Evolutionary conservation across 2,797 vertebrate species (phyloP).

Genomic region (Nyctibius grandis): DNA sequence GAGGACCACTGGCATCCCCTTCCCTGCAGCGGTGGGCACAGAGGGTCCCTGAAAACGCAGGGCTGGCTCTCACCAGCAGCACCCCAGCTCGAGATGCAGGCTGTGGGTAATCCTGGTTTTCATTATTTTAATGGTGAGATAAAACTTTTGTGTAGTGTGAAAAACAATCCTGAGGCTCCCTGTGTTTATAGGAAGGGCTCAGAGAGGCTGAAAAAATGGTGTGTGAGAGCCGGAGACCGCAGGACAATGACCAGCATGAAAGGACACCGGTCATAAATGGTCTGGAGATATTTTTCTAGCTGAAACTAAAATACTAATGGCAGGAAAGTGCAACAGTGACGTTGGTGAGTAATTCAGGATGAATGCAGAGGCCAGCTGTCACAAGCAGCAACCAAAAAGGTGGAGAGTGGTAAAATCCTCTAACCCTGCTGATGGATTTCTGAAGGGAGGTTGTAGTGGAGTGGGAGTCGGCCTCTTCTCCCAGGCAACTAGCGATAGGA

Average conservation of each 20-base stretch:
- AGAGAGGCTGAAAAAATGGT: not conserved
- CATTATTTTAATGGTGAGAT: not conserved
- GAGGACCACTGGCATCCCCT: not conserved
- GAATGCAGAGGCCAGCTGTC: not conserved
- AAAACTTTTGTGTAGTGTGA: not conserved
- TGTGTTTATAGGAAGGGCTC: not conserved
- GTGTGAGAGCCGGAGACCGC: not conserved
- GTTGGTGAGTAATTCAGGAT: not conserved
- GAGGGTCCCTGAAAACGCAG: not conserved
- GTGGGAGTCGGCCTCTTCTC: too few species aligned
- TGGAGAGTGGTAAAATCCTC: not conserved
- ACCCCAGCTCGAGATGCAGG: not conserved
- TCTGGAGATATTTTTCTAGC: not conserved
- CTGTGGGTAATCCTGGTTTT: not conserved
- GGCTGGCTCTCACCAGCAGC: not conserved
- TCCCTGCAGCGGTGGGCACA: rapidly evolving
- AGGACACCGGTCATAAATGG: not conserved
- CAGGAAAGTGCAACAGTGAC: not conserved
- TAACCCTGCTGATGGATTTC: rapidly evolving
- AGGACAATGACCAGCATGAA: not conserved
- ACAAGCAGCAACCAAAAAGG: not conserved
- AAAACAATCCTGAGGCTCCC: not conserved
- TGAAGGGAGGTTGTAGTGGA: too few species aligned
- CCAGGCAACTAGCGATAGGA: too few species aligned
- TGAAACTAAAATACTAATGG: not conserved